Conservation (phyloP, 2,888 invertebrate genomes). For the Blastobasis lacticolella region DNA sequence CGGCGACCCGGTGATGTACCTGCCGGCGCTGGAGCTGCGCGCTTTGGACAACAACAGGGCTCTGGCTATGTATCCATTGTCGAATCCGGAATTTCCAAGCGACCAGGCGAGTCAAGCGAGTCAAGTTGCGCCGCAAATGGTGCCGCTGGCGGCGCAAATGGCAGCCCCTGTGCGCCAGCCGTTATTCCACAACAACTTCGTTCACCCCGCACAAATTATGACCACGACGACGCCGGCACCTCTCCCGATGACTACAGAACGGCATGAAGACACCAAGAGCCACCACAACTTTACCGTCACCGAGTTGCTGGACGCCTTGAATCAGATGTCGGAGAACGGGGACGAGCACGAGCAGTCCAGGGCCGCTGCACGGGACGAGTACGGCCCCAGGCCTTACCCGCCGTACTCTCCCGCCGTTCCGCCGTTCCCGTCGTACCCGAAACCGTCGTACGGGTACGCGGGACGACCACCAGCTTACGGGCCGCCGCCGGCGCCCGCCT, state of each 20-base stretch:
- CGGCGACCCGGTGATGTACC: conserved; percentile 32
- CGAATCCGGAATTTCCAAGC: conserved; percentile 10
- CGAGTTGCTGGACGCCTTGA: conserved; percentile 31
- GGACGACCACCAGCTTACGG: conserved; percentile 7
- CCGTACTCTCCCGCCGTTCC: conserved; percentile 8
- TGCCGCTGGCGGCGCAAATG: background rate
- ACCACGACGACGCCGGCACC: conserved; percentile 6
- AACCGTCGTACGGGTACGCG: conserved; percentile 12
- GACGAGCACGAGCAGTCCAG: conserved; percentile 19
- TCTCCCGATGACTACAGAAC: conserved; percentile 10
- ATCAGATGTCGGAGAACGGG: conserved; percentile 23
- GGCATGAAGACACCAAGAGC: conserved; percentile 16
- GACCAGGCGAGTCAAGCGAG: background rate
- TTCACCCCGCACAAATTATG: no score
- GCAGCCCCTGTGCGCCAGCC: conserved; percentile 2
- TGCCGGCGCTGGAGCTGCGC: conserved; percentile 35
- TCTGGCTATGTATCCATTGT: conserved; percentile 11
- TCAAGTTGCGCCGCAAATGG: background rate
- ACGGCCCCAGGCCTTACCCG: conserved; percentile 12
- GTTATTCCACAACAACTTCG: conserved; percentile 1
- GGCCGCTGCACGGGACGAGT: conserved; percentile 14
- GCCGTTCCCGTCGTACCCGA: background rate
- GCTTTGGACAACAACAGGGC: conserved; percentile 18
- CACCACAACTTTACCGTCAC: conserved; percentile 23
- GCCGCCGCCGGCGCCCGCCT: conserved; percentile 10